These are phyloP conservation scores for Cryptomyrus ogoouensis DNA, from an alignment of 2,113 vertebrate genomes.

Conservation along the genomic window DNA sequence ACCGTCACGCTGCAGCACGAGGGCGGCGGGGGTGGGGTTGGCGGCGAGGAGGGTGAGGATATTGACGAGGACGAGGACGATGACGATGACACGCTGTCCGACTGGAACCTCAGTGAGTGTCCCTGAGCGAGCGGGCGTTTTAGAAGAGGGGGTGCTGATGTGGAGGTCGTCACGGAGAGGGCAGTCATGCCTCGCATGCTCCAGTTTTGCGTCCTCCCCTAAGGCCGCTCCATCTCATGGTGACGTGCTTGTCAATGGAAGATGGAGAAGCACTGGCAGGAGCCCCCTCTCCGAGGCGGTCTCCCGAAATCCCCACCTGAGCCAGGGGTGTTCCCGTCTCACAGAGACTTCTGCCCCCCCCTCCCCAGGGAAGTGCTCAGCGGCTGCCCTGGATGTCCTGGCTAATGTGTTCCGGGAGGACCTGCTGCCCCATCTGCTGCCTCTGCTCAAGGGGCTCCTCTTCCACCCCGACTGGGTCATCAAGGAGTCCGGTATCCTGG, in stretches of 20 bases:
- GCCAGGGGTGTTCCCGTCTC: background rate
- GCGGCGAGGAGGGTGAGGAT: slow-evolving; percentile 74
- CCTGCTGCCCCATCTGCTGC: slow-evolving; percentile 81
- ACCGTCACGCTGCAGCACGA: slow-evolving; percentile 89
- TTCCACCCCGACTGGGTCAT: slow-evolving; percentile 93
- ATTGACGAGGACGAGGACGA: slow-evolving; percentile 84
- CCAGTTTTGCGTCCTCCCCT: background rate
- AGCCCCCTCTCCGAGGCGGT: background rate
- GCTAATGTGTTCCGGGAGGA: slow-evolving; percentile 92
- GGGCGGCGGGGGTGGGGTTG: slow-evolving; percentile 66
- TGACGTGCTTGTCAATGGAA: background rate
- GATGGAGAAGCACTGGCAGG: background rate
- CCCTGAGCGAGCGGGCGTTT: background rate
- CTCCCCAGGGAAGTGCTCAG: slow-evolving; percentile 82
- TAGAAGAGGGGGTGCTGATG: background rate
- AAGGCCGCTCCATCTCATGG: background rate
- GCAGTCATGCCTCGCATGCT: too few relatives aligned
- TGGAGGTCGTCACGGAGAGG: background rate
- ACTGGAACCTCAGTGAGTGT: slow-evolving; percentile 88
- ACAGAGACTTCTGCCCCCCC: background rate
- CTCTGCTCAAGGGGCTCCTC: slow-evolving; percentile 82
- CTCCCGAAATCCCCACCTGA: background rate
- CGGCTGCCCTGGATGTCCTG: slow-evolving; percentile 80
- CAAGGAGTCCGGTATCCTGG: slow-evolving; percentile 88
- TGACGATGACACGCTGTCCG: slow-evolving; percentile 77